Percentiles rank a stretch among this genome's conserved stretches.
These are phyloP conservation scores for Anarrhichthys ocellatus DNA, from an alignment of 2,113 vertebrate species.

Conservation along the genomic window DNA sequence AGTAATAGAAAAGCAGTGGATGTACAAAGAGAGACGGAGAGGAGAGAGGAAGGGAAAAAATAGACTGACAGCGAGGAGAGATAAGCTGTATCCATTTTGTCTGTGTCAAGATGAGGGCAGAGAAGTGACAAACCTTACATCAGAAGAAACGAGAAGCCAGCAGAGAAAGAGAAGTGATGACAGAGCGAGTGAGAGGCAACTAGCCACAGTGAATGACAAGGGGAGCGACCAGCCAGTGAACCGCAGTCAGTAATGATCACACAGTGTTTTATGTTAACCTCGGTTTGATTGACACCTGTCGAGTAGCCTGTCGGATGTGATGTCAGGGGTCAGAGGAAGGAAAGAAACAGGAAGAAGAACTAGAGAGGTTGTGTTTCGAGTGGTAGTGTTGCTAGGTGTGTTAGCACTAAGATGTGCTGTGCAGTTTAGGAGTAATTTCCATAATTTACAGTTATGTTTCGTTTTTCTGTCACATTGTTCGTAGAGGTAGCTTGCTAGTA, in stretches of 20 bases:
- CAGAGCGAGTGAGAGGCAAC: conserved; percentile 26
- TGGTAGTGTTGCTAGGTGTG: background rate
- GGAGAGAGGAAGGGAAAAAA: background rate
- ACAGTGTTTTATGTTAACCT: conserved; percentile 22
- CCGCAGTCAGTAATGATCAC: conserved; percentile 52
- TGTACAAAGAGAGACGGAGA: background rate
- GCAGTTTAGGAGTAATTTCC: background rate
- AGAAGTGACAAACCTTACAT: conserved; percentile 35
- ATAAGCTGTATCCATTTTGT: conserved; percentile 38
- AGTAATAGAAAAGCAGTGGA: conserved; percentile 18
- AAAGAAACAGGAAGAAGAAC: background rate
- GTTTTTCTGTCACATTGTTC: background rate
- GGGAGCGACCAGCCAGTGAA: conserved; percentile 30
- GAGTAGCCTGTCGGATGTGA: background rate
- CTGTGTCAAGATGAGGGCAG: conserved; percentile 33
- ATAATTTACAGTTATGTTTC: background rate
- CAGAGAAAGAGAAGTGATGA: conserved; percentile 24
- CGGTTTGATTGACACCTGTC: conserved; percentile 32
- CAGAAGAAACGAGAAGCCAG: conserved; percentile 26
- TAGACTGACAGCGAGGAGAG: conserved; percentile 24
- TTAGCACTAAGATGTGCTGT: background rate
- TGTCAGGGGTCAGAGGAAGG: background rate
- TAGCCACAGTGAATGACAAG: conserved; percentile 41
- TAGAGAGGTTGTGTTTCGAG: background rate
- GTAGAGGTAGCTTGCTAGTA: background rate